Evolutionary conservation across 2,797 vertebrate species (phyloP).

Genomic region (Microctenopoma steveboyesi): DNA sequence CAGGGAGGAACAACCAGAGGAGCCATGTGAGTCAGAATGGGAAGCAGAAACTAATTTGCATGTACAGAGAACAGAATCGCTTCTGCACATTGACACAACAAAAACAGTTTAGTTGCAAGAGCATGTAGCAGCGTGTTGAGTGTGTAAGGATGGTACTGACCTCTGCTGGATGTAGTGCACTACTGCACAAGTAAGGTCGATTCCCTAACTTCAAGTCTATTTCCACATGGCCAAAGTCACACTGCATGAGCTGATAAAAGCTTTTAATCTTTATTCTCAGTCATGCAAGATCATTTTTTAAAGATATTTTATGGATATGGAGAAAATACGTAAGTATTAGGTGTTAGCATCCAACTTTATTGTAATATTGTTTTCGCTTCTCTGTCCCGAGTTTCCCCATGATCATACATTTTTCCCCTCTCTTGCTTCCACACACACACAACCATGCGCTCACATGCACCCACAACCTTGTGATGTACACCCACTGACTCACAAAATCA

Average conservation of each 20-base stretch:
- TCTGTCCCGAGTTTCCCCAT: slow-evolving; percentile 21
- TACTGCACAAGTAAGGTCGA: slow-evolving; percentile 31
- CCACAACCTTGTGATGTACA: slow-evolving; percentile 57
- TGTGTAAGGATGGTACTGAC: slow-evolving; percentile 49
- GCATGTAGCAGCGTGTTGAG: not conserved
- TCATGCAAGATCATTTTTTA: not conserved
- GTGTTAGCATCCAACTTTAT: slow-evolving; percentile 20
- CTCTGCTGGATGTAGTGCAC: slow-evolving; percentile 60
- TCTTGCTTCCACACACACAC: not conserved
- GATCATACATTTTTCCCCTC: slow-evolving; percentile 33
- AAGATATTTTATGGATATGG: not conserved
- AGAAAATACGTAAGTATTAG: not conserved
- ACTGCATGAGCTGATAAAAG: slow-evolving; percentile 9
- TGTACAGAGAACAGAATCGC: not conserved
- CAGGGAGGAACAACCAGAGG: too few relatives aligned
- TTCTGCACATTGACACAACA: not conserved
- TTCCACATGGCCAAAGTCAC: not conserved
- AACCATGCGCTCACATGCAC: slow-evolving; percentile 14
- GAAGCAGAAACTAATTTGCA: not conserved
- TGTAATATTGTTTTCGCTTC: slow-evolving; percentile 21
- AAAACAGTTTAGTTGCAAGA: not conserved
- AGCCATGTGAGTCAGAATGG: too few relatives aligned
- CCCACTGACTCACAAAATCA: slow-evolving; percentile 76
- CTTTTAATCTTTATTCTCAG: not conserved
- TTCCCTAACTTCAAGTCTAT: not conserved